A percentile compares a stretch with the other conserved stretches of the same genome.
These are phyloP conservation scores for Chironomus riparius DNA, from an alignment of 2,888 invertebrate genomes.

Conservation along the genomic window DNA sequence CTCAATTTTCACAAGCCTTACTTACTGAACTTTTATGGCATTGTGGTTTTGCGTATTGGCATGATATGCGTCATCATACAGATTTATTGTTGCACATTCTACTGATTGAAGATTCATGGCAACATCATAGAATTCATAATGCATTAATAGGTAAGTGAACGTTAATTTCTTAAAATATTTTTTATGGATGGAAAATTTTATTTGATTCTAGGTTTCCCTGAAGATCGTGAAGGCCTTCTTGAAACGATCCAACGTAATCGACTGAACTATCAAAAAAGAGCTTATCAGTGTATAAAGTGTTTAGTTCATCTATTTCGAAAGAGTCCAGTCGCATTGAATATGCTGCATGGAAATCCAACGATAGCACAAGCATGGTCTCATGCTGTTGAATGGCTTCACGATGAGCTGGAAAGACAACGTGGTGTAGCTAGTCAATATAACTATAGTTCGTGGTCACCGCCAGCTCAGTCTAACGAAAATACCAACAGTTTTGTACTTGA, in stretches of 20 bases:
- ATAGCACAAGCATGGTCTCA: slow-evolving; percentile 78
- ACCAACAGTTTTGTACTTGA: slow-evolving; percentile 92
- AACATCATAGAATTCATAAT: slow-evolving; percentile 86
- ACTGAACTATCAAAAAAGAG: slow-evolving; percentile 91
- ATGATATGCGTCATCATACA: slow-evolving; percentile 86
- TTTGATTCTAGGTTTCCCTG: slow-evolving; percentile 50
- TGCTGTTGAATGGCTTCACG: slow-evolving; percentile 90
- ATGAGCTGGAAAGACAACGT: slow-evolving; percentile 70
- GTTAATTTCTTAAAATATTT: not conserved
- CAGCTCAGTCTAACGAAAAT: slow-evolving; percentile 88
- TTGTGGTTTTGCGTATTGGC: slow-evolving; percentile 78
- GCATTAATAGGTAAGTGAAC: slow-evolving; percentile 66
- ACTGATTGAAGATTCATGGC: slow-evolving; percentile 92
- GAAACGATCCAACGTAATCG: slow-evolving; percentile 89
- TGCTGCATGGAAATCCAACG: slow-evolving; percentile 68
- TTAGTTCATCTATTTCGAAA: slow-evolving; percentile 83
- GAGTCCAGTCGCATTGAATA: slow-evolving; percentile 69
- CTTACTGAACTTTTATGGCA: slow-evolving; percentile 89
- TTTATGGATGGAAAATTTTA: slow-evolving; percentile 14
- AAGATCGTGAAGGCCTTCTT: slow-evolving; percentile 83
- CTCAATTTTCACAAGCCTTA: slow-evolving; percentile 80
- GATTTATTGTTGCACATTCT: slow-evolving; percentile 81
- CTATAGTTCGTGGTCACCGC: slow-evolving; percentile 90
- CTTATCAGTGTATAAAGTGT: slow-evolving; percentile 95
- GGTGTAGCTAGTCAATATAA: slow-evolving; percentile 58